Base-by-base conservation (phyloP, 2,888 invertebrate genomes). In the Agonopterix alstromeriana region DNA sequence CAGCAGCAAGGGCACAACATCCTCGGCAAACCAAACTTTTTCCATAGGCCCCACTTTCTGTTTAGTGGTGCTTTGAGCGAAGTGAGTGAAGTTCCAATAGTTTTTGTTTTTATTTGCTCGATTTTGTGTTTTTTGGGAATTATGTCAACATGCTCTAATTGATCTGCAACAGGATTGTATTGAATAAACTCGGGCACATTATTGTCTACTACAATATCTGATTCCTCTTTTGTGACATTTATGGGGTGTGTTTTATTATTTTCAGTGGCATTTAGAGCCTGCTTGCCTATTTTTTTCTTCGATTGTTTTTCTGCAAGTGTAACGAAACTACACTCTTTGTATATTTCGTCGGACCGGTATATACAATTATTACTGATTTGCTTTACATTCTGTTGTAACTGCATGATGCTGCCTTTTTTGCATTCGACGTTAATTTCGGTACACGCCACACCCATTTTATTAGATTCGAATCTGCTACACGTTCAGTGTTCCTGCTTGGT, bases 1-100 rank as follows among this genome's bases (percentile, higher is more conserved):
- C 68, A 67, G 51, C 82, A 82, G 55, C 85, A 85, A 1, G 85
- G 83, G 45, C 84, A 86, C 0, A 75, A 14, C 0, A 73, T 27
- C 50, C 53, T 76, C 8, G 81, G 79, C 3, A 68, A 49, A 5
- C 27, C 27, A 3, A 27, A 27, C 27, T 27, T 27, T 7, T 5
- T 27, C 27, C 27, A 27, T 27, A 27, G 27, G 5, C 5, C 27
- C 27, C 27, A 3, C 27, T 27, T 7, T 27, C 27, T 27, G 27
- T 27, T 27, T 27, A 27, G 5, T 27, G 27, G 27, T 5, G 27
- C 27, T 27, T 27, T 27, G 27, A 27, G 27, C 10, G 68, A 63
- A 2, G 61, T 60, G 0, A 66, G 55, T 5, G 75, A 74, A 27
- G 70, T 69, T 8, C 35, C 17, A 43, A 11, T 10, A 35, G 43